Evolutionary conservation across 2,113 vertebrate species (phyloP), one percentile per base, ranked within the genome.

Genomic region (Struthidea cinerea): DNA sequence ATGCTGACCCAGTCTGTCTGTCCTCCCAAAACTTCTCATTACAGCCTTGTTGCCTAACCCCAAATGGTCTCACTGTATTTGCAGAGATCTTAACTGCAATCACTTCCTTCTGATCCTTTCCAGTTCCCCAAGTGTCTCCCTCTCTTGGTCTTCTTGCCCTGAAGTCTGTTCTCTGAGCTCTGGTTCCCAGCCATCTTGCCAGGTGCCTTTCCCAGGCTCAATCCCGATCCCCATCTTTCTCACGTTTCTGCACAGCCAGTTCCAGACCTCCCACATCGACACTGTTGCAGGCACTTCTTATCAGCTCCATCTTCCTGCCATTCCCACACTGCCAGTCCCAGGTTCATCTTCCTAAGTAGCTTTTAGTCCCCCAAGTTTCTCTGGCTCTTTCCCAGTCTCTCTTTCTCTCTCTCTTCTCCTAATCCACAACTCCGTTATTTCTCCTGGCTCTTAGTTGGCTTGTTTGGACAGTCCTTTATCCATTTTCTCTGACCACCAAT

Each of bases 271-370:
- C 95, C 94, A 94, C 80, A 7, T 37, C 22, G 93, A 52, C 39
- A 37, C 32, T 39, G 39, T 57, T 93, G 59, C 46, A 15, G 7
- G 47, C 64, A 6, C 60, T 92, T 42, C 75, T 94, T 97, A 95
- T 94, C 93, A 70, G 84, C 87, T 84, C 73, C 84, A 93, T 95
- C 86, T 93, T 93, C 70, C 76, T 93, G 91, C 89, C 80, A 78
- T 95, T 95, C 89, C 86, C 83, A 82, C 91, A 84, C 56, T 55
- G 35, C 44, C 64, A 41, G 80, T 68, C 73, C 60, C 64, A 93
- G 76, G 33, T 68, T 95, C 21, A 49, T 95, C 68, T 78, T 81
- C 55, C n/a, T 52, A 44, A 94, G 69, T 44, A 90, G 80, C 39
- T 94, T 81, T 89, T 68, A 87, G 76, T 78, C 74, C 69, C n/a